phyloP scores from a whole-genome alignment of 2,113 vertebrate genomes.

The Lampris incognitus region DNA sequence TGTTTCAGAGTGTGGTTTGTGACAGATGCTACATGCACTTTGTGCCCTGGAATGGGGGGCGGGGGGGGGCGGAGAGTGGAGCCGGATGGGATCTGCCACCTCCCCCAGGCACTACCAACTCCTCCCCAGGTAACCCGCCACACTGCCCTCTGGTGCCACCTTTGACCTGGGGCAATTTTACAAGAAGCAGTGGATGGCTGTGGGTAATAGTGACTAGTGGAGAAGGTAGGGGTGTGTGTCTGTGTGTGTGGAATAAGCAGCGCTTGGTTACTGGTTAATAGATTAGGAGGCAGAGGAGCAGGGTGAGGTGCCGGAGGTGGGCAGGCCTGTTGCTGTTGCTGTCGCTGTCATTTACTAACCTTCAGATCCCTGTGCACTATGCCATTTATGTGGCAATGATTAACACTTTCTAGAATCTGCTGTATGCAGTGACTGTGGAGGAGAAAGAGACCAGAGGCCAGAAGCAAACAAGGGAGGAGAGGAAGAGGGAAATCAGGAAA shows the following conservation, averaged over 20 bases:
- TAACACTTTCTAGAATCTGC: conserved; percentile 99
- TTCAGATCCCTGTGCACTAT: conserved; percentile 99
- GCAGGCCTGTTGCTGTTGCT: conserved; percentile 25
- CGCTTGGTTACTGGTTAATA: conserved; percentile 37
- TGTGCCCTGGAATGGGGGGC: conserved; percentile 19
- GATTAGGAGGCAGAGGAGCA: conserved; percentile 46
- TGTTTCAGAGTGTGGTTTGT: conserved; percentile 80
- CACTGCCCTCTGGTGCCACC: conserved; percentile 4
- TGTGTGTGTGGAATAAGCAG: conserved; percentile 21
- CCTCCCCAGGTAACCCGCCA: conserved; percentile 38
- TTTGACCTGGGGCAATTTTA: background rate
- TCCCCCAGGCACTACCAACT: conserved; percentile 20
- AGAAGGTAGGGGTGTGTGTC: background rate
- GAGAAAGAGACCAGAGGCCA: conserved; percentile 82
- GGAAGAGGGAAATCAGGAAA: conserved; percentile 89
- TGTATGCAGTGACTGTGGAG: conserved; percentile 98
- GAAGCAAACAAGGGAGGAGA: conserved; percentile 82
- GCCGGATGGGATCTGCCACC: conserved; percentile 18
- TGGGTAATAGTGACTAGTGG: conserved; percentile 25
- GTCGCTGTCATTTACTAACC: conserved; percentile 88
- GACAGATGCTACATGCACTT: conserved; percentile 86
- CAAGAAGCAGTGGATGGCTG: background rate
- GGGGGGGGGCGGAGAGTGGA: conserved; percentile 21
- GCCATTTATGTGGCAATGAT: conserved; percentile 97
- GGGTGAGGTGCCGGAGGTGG: conserved; percentile 33